Evolutionary conservation across 2,888 invertebrate genomes (phyloP).

Genomic region (Gnatocerus cornutus): DNA sequence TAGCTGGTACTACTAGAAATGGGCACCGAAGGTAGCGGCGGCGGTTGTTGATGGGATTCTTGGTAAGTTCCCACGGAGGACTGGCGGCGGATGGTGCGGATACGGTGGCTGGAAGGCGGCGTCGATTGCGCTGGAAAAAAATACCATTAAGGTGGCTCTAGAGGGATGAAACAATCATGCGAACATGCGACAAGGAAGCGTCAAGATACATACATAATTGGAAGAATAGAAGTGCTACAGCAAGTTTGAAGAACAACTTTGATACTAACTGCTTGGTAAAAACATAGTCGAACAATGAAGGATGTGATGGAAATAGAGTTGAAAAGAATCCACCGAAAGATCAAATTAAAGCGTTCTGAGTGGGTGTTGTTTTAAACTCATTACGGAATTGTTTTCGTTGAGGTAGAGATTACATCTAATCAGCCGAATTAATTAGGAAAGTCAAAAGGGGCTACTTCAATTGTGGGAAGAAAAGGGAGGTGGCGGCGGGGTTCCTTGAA

Average conservation of each 20-base stretch:
- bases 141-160: neutral
- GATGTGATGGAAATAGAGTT: constrained; percentile 15
- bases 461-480: no score
- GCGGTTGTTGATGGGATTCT: constrained; percentile 67
- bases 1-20: constrained; percentile 73
- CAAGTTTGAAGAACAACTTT: constrained; percentile 7
- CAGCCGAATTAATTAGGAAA: no score
- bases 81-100: constrained; percentile 76
- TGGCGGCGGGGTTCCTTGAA: no score
- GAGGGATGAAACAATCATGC: neutral
- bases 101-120: constrained; percentile 75
- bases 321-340: no score
- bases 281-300: constrained; percentile 2
- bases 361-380: no score
- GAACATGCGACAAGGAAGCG: constrained; percentile 8
- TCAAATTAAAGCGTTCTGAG: no score
- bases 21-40: constrained; percentile 60
- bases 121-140: constrained; percentile 76
- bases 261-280: neutral
- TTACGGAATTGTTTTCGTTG: no score
- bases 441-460: no score
- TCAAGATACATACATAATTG: constrained; percentile 36
- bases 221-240: constrained; percentile 38
- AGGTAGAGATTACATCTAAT: no score
- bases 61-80: constrained; percentile 77